Evolutionary conservation across 30 jellyfish, hydroid and myxozoan genomes (phyloP), one percentile per base, ranked within the genome.

Genomic region (Sanderia malayensis): DNA sequence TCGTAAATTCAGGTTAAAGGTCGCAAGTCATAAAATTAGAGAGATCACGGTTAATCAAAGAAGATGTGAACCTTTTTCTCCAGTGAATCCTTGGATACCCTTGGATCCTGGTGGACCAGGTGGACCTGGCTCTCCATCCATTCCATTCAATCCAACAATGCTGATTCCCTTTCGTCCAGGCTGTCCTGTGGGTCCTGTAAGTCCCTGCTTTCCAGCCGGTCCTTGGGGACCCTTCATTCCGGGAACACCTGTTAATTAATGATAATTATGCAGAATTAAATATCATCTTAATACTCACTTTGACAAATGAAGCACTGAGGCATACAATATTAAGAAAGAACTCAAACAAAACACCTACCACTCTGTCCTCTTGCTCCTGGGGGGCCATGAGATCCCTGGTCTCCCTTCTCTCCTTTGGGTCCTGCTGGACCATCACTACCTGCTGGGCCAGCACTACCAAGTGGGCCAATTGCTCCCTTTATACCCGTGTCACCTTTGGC

Each of bases 111-210:
- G 94, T 10, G 94, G 90, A 46, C 97, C 97, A 28, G 80, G 83
- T 7, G 94, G 96, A 2, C 97, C 97, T 0, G 96, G 85, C 45
- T 76, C 94, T 13, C 97, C 97, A 89, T 89, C 97, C 94, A 82
- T 83, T 18, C 97, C 97, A 49, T 85, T 61, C 33, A 31, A 44
- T 45, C 97, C 97, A 4, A 11, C 31, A 31, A 63, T 19, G 44
- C 89, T 37, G 21, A 71, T 19, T 55, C 97, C 97, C 19, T 79
- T 85, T 32, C 90, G 70, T 61, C 97, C 97, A n/a, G 49, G 67
- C 4, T 33, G 61, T 58, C 97, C 97, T 69, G 70, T 82, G 21
- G 59, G 67, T 13, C 97, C 97, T 1, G 27, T 20, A 11, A 67
- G 68, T 13, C 97, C 97, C 11, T 27, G 44, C 10, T 10, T 53